These are phyloP conservation scores for Byasa hedistus DNA, from an alignment of 2,888 invertebrate genomes.

Conservation along the genomic window DNA sequence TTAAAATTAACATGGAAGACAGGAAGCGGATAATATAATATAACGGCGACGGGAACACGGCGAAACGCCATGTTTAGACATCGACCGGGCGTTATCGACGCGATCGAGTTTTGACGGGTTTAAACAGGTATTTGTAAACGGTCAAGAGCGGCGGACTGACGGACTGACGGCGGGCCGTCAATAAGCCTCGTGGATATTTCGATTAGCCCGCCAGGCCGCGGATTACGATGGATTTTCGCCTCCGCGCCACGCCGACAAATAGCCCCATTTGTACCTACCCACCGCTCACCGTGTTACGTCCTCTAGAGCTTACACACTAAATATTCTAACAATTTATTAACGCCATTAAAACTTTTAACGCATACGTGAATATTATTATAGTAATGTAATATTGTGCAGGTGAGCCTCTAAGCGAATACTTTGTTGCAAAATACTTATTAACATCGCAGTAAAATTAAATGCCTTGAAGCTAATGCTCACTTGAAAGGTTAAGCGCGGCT, in stretches of 20 bases:
- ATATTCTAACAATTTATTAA: conserved; percentile 3
- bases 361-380: background rate
- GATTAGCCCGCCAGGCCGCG: conserved; percentile 72
- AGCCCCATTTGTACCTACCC: conserved; percentile 67
- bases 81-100: conserved; percentile 12
- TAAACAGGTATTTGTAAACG: conserved; percentile 29
- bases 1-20: too few relatives aligned
- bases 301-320: conserved; percentile 8
- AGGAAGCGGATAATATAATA: background rate
- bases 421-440: background rate
- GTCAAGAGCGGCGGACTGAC: conserved; percentile 21
- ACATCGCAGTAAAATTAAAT: conserved; percentile 2
- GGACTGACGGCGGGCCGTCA: conserved; percentile 46
- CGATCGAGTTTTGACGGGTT: conserved; percentile 26
- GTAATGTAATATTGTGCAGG: background rate
- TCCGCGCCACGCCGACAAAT: conserved; percentile 66
- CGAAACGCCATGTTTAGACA: conserved; percentile 1
- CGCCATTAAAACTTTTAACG: background rate
- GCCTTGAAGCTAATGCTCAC: background rate
- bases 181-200: conserved; percentile 74
- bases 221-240: conserved; percentile 77
- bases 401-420: background rate
- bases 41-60: background rate
- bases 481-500: conserved; percentile 2
- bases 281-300: conserved; percentile 22